Base-by-base conservation (phyloP, 2,888 invertebrate species). In the Tenthredo scrophulariae region DNA sequence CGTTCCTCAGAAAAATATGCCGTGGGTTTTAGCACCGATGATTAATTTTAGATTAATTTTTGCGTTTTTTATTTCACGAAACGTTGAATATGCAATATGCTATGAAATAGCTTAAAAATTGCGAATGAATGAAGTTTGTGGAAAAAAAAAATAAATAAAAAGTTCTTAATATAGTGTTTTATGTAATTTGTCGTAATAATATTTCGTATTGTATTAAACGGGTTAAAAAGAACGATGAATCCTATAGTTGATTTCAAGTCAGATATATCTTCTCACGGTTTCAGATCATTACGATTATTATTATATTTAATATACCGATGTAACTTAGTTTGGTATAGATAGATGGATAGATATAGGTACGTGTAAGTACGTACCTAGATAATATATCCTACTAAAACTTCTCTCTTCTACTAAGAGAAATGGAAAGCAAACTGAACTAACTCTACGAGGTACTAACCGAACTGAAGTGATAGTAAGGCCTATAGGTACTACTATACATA, bases 401-500 rank as follows among this genome's bases (percentile, higher is more conserved):
- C 67, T 67, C 29, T 67, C 33, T 67, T 29, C 77, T 10, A 29
- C 0, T 33, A 4, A 29, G 77, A 77, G 77, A 77, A 77, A 77
- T 77, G 77, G 77, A 77, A 77, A 77, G 77, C 29, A 77, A 54
- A 77, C 26, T 46, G 15, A 43, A 43, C 15, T 75, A 75, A 54
- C 80, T 33, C 13, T 58, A 58, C 37, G 62, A n/a, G n/a, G 65
- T 58, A 33, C n/a, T 54, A 54, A 54, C 54, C n/a, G 54, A 54
- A 54, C 54, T 54, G 54, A 54, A 7, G 62, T 62, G 62, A 13
- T 46, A 46, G 22, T 22, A 13, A 26, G 54, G 62, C 26, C 26
- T 62, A 62, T 62, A 62, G 22, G 62, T 62, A 29, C 33, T 33
- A 29, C 37, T 33, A 2, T 37, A n/a, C n/a, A 37, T 29, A n/a